A percentile compares a stretch with the other conserved stretches of the same genome.
phyloP scores from a whole-genome alignment of 1,140 invertebrate species.

The Mactra quadrangularis region DNA sequence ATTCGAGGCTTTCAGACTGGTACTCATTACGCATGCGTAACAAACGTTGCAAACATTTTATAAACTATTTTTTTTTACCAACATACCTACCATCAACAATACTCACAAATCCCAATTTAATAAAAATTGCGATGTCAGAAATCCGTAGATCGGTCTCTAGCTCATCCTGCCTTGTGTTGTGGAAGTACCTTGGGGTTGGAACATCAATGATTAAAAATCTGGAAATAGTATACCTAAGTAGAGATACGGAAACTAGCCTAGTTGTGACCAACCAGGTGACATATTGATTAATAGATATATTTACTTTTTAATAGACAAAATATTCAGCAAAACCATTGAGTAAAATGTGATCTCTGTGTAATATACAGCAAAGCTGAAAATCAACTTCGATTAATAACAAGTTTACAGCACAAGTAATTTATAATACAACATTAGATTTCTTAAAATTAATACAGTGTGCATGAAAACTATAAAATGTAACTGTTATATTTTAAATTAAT shows the following conservation, averaged over 20 bases:
- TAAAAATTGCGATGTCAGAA: constrained; percentile 18
- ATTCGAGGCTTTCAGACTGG: neutral
- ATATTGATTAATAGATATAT: neutral
- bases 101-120: constrained; percentile 26
- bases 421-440: neutral
- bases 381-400: constrained; percentile 34
- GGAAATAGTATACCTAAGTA: constrained; percentile 41
- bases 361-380: constrained; percentile 36
- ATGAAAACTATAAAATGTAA: neutral
- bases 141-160: neutral
- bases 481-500: neutral
- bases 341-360: constrained; percentile 10
- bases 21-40: constrained; percentile 28
- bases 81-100: constrained; percentile 17
- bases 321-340: constrained; percentile 18
- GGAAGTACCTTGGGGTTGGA: constrained; percentile 23
- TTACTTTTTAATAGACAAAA: neutral
- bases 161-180: neutral
- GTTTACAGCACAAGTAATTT: neutral
- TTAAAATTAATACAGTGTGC: neutral
- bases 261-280: constrained; percentile 32
- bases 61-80: constrained; percentile 5
- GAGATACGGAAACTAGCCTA: constrained; percentile 29
- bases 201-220: constrained; percentile 43
- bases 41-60: neutral